Percentiles rank a stretch among this genome's conserved stretches.
These are phyloP conservation scores for Arenaria interpres DNA, from an alignment of 2,113 vertebrate species.

Conservation along the genomic window DNA sequence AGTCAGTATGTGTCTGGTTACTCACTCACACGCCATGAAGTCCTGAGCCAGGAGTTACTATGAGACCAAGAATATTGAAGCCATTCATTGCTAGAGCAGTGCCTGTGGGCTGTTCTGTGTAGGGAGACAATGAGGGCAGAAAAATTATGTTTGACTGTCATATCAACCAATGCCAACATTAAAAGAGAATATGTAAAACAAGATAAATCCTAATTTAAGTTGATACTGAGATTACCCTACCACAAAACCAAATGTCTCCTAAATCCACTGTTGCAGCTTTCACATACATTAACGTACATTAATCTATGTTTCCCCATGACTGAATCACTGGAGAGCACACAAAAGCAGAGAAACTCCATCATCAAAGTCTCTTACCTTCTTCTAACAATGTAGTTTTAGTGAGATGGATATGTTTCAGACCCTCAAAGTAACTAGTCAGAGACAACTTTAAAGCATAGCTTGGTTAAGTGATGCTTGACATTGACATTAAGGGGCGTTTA, in stretches of 20 bases:
- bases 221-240: background rate
- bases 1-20: background rate
- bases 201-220: background rate
- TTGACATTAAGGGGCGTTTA: no score
- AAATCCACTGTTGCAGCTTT: background rate
- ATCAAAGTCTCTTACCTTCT: background rate
- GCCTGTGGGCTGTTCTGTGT: background rate
- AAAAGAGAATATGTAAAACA: background rate
- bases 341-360: background rate
- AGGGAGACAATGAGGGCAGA: background rate
- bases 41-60: background rate
- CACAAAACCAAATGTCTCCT: background rate
- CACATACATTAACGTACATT: background rate
- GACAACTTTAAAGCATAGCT: background rate
- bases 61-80: background rate
- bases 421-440: background rate
- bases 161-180: background rate
- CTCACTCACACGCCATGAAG: background rate
- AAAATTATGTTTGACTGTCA: background rate
- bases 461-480: background rate
- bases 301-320: background rate
- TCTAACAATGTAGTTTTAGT: background rate
- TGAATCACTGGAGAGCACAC: background rate
- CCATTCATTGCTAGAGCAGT: background rate
- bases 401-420: background rate